Evolutionary conservation across 2,888 invertebrate genomes (phyloP).

Genomic region (Parascotia fuliginaria): DNA sequence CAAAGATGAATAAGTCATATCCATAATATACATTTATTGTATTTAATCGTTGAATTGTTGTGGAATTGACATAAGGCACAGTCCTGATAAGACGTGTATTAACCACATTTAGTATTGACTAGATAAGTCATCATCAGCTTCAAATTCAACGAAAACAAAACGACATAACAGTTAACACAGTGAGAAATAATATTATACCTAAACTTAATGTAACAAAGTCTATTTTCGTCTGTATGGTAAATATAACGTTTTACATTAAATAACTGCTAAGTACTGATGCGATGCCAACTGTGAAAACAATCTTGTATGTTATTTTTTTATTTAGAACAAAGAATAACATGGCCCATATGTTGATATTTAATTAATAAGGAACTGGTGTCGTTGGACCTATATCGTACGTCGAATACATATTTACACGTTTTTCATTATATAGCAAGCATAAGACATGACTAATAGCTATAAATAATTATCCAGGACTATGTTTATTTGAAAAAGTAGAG

Average conservation of each 20-base stretch:
- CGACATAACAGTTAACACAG: conserved; percentile 2
- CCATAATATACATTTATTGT: no score
- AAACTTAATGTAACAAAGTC: not conserved
- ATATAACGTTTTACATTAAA: conserved; percentile 11
- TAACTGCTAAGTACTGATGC: conserved; percentile 39
- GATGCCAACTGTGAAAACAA: conserved; percentile 56
- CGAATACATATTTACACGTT: no score
- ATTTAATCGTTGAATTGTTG: not conserved
- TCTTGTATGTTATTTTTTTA: conserved; percentile 35
- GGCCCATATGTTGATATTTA: conserved; percentile 13
- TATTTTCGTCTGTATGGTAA: not conserved
- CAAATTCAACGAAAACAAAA: conserved; percentile 12
- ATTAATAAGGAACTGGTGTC: not conserved
- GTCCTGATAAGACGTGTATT: conserved; percentile 43
- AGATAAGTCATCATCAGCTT: conserved; percentile 58
- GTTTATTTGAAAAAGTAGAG: no score
- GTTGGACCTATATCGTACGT: not conserved
- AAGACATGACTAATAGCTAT: no score
- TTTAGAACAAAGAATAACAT: conserved; percentile 32
- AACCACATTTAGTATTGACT: conserved; percentile 43
- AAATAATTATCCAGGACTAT: no score
- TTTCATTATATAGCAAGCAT: no score
- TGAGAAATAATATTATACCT: conserved; percentile 5
- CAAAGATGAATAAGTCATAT: no score
- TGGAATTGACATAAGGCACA: conserved; percentile 41